phyloP scores from a whole-genome alignment of 2,113 vertebrate genomes.

The Aegotheles bennettii region DNA sequence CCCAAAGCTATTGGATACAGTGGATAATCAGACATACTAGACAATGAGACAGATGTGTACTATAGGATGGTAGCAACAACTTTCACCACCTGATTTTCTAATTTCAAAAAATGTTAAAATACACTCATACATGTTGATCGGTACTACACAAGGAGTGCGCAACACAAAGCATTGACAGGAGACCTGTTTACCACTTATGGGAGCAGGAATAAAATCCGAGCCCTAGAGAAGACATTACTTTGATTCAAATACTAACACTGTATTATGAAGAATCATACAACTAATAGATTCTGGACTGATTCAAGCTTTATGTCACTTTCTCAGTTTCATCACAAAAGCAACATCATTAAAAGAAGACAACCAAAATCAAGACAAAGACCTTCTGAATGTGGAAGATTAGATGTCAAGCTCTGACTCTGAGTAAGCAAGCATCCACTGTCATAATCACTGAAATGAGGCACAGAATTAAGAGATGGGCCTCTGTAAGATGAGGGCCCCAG shows the following conservation, averaged over 20 bases:
- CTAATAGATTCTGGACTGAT: not conserved
- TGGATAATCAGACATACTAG: not conserved
- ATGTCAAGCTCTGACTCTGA: not conserved
- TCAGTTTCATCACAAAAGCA: not conserved
- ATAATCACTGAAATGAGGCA: not conserved
- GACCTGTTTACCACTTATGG: not conserved
- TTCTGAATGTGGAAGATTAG: not conserved
- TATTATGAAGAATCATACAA: not conserved
- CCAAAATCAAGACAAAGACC: not conserved
- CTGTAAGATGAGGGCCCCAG: not conserved
- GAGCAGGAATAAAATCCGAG: not conserved
- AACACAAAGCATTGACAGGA: not conserved
- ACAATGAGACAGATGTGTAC: not conserved
- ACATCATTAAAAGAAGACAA: not conserved
- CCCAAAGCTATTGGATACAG: not conserved
- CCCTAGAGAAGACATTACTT: not conserved
- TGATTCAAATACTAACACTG: not conserved
- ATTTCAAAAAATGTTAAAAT: not conserved
- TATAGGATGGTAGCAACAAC: not conserved
- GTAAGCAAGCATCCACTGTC: not conserved
- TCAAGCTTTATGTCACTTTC: not conserved
- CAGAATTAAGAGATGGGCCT: not conserved
- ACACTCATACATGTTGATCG: not conserved
- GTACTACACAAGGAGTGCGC: not conserved
- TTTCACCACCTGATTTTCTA: not conserved